Conservation (phyloP, 2,888 invertebrate genomes). For the Sabatieria punctata region DNA sequence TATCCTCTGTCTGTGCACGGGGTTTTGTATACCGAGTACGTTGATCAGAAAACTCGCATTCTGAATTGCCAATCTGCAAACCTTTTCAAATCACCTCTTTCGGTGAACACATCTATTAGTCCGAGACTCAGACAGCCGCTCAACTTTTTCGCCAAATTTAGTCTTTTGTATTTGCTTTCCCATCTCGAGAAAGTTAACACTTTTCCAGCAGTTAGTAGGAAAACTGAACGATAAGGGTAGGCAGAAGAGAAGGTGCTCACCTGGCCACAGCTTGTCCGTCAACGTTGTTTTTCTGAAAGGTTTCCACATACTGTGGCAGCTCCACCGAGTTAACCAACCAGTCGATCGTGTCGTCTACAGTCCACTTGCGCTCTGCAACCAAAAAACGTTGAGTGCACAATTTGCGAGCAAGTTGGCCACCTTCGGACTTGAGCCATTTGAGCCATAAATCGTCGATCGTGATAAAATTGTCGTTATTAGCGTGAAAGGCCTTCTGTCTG, state of each 20-base stretch:
- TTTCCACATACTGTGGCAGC: conserved; percentile 75
- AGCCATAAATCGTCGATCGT: conserved; percentile 94
- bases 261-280: conserved; percentile 82
- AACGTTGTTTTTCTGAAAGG: conserved; percentile 66
- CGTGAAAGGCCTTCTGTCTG: conserved; percentile 81
- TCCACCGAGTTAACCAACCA: conserved; percentile 83
- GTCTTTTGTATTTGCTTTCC: no score
- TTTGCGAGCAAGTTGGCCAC: conserved; percentile 38
- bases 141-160: no score
- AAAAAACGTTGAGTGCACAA: no score
- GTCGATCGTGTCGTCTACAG: conserved; percentile 85
- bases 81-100: no score
- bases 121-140: no score
- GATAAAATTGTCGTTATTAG: conserved; percentile 78
- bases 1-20: conserved; percentile 91
- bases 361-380: conserved; percentile 85
- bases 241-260: conserved; percentile 39
- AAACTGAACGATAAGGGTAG: neutral
- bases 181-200: no score
- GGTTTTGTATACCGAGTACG: conserved; percentile 84
- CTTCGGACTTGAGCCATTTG: conserved; percentile 76
- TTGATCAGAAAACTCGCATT: conserved; percentile 60
- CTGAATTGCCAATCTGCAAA: conserved; percentile 72
- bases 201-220: neutral
- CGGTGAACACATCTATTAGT: no score